Evolutionary conservation across 1,140 invertebrate species (phyloP).

Genomic region (Danaus plexippus): DNA sequence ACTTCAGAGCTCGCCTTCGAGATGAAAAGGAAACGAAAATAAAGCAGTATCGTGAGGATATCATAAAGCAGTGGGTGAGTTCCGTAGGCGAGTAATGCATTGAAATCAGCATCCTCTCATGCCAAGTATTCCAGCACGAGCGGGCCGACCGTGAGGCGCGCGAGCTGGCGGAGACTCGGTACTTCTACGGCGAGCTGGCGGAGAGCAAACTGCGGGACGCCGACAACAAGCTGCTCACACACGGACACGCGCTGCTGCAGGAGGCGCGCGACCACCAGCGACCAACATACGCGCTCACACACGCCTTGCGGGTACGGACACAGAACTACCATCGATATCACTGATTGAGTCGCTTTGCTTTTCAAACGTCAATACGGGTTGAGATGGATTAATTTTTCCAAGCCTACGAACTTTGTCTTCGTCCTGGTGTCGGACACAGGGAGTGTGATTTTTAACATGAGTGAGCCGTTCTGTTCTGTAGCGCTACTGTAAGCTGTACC

Average conservation of each 20-base stretch:
- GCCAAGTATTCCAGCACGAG: constrained; percentile 35
- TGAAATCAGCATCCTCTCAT: not conserved
- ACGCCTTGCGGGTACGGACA: constrained; percentile 24
- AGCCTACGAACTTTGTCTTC: too few species aligned
- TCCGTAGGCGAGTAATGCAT: not conserved
- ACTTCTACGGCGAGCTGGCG: constrained; percentile 54
- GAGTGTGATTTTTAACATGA: too few species aligned
- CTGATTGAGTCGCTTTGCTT: too few species aligned
- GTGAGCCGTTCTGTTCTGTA: constrained; percentile 13
- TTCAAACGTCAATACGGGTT: too few species aligned
- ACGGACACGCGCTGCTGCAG: constrained; percentile 36
- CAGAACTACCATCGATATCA: too few species aligned
- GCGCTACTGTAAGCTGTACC: constrained; percentile 57
- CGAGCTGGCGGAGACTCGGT: constrained; percentile 38
- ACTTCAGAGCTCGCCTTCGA: constrained; percentile 38
- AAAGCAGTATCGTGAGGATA: constrained; percentile 48
- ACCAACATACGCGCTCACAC: constrained; percentile 36
- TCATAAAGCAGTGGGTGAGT: constrained; percentile 51
- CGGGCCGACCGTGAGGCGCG: constrained; percentile 38
- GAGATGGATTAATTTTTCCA: too few species aligned
- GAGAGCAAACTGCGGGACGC: constrained; percentile 44
- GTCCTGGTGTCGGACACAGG: too few species aligned
- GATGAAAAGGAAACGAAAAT: constrained; percentile 43
- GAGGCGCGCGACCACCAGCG: constrained; percentile 37
- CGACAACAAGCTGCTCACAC: constrained; percentile 46